Percentiles rank a stretch among this genome's conserved stretches.
Evolutionary conservation across 1,140 invertebrate genomes (phyloP).

Genomic region (Eriosoma lanigerum): DNA sequence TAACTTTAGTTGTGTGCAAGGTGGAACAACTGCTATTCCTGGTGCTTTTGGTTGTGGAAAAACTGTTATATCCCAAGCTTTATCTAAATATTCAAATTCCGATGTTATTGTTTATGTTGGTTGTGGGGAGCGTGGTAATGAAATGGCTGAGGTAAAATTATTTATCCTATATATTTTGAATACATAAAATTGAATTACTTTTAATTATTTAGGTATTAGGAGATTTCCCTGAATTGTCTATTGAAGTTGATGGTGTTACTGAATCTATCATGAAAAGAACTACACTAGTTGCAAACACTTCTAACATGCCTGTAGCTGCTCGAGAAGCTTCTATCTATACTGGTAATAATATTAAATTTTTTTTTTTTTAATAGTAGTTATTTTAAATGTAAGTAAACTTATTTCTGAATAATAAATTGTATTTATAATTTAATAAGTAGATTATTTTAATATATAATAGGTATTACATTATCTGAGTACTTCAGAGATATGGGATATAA

Average conservation of each 20-base stretch:
- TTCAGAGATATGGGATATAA: conserved; percentile 99
- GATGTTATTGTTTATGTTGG: conserved; percentile 99
- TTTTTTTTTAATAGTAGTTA: too few species aligned
- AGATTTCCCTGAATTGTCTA: conserved; percentile 97
- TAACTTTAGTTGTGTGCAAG: conserved; percentile 83
- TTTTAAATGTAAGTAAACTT: background rate
- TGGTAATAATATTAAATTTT: conserved; percentile 61
- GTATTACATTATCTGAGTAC: conserved; percentile 97
- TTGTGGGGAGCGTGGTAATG: conserved; percentile 87
- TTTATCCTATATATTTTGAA: background rate
- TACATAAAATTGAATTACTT: background rate
- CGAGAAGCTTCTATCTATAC: conserved; percentile 99
- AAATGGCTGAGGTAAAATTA: conserved; percentile 82
- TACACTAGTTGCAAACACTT: conserved; percentile 97
- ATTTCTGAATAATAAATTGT: background rate
- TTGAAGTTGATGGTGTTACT: conserved; percentile 93
- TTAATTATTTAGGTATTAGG: conserved; percentile 85
- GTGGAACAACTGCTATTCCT: conserved; percentile 98
- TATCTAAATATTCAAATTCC: conserved; percentile 99
- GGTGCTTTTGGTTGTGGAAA: conserved; percentile 98
- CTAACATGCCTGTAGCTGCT: conserved; percentile 99
- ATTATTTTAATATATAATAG: conserved; percentile 62
- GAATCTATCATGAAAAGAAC: conserved; percentile 99
- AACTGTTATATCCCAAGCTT: conserved; percentile 98
- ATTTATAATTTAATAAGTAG: conserved; percentile 20